Evolutionary conservation across 1,140 invertebrate genomes (phyloP).

Genomic region (Nephila pilipes): DNA sequence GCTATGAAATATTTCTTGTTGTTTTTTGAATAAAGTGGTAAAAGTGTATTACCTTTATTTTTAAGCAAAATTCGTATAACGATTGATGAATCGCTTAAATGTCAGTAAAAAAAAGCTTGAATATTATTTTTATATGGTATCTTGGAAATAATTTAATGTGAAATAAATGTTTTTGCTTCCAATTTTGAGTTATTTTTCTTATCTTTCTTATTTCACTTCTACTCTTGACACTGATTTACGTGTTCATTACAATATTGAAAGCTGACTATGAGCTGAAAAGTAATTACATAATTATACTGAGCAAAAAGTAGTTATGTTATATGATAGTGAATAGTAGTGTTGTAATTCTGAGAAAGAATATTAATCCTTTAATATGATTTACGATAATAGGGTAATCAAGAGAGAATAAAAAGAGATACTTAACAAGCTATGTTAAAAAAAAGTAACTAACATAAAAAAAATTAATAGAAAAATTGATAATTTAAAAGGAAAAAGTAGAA

Average conservation of each 20-base stretch:
- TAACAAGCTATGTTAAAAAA: too few species aligned
- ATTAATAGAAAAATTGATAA: too few species aligned
- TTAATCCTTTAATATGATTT: too few species aligned
- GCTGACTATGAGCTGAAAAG: not conserved
- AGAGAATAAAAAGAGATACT: too few species aligned
- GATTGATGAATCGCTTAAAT: not conserved
- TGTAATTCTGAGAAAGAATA: too few species aligned
- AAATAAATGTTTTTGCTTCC: slow-evolving; percentile 28
- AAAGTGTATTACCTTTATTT: not conserved
- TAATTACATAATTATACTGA: not conserved
- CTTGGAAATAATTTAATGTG: not conserved
- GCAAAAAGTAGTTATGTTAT: not conserved
- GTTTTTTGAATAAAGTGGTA: not conserved
- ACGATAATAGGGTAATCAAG: too few species aligned
- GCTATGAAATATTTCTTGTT: not conserved
- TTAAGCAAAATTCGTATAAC: not conserved
- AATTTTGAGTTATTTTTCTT: not conserved
- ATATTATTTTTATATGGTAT: not conserved
- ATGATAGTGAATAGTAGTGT: not conserved
- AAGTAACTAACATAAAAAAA: too few species aligned
- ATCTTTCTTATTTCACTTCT: not conserved
- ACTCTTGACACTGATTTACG: not conserved
- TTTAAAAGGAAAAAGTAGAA: too few species aligned
- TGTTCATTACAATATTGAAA: too few species aligned
- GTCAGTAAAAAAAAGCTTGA: not conserved